Percentiles rank a stretch among this genome's conserved stretches.
phyloP scores from a whole-genome alignment of 2,888 invertebrate genomes.

The Schizaphis graminum region DNA sequence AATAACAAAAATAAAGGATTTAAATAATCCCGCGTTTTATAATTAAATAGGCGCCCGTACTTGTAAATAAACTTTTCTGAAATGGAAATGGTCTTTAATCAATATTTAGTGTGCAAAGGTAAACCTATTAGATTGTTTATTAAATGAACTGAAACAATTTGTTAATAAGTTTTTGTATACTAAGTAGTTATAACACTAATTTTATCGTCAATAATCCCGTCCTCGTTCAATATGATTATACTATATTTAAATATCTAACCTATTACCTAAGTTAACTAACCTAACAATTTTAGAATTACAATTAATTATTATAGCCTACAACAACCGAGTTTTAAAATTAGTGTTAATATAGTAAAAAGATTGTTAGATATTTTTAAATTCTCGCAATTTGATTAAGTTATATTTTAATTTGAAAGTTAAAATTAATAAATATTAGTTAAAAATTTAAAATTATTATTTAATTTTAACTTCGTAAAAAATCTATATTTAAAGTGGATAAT shows the following conservation, averaged over 20 bases:
- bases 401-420: background rate
- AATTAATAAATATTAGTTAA: background rate
- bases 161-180: background rate
- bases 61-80: constrained; percentile 7
- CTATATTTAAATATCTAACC: background rate
- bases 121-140: constrained; percentile 20
- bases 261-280: background rate
- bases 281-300: background rate
- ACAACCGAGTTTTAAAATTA: background rate
- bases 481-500: background rate
- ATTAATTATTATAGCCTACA: background rate
- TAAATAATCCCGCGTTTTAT: constrained; percentile 4
- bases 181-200: background rate
- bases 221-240: background rate
- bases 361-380: background rate
- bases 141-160: background rate
- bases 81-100: constrained; percentile 17
- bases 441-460: background rate
- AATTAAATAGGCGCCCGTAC: background rate
- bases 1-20: background rate
- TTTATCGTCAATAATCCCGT: background rate
- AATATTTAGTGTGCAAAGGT: background rate
- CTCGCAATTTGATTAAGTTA: background rate
- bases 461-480: background rate
- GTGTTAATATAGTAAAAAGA: too few relatives aligned